Conservation (phyloP, 2,113 vertebrate genomes). For the Chlorodrepanis virens region DNA sequence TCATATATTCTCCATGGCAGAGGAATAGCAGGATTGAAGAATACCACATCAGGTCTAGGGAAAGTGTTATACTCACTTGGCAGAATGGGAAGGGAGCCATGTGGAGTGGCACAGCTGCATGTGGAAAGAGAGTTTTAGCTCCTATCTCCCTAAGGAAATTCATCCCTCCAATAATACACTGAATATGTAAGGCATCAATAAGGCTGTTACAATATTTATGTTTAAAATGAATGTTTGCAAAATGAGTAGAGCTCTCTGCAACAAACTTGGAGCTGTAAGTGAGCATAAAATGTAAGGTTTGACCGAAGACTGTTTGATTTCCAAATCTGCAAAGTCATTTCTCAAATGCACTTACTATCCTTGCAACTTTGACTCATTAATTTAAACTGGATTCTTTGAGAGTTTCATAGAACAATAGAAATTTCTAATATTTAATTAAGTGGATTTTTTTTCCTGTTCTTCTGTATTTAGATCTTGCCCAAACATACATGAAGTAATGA, state of each 20-base stretch:
- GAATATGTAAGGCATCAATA: neutral
- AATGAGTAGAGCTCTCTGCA: neutral
- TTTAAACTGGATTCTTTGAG: neutral
- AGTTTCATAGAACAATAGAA: neutral
- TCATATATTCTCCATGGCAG: neutral
- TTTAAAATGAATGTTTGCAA: slow-evolving; percentile 35
- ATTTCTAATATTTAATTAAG: neutral
- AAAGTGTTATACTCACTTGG: neutral
- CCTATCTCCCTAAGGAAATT: neutral
- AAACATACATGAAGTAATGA: neutral
- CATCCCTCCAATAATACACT: neutral
- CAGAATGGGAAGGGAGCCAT: neutral
- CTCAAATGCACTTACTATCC: neutral
- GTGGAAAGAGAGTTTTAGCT: neutral
- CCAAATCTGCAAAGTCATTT: neutral
- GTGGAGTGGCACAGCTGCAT: neutral
- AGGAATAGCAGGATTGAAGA: neutral
- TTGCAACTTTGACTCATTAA: neutral
- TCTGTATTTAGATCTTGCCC: slow-evolving; percentile 58
- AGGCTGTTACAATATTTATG: slow-evolving; percentile 56
- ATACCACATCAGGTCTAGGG: neutral
- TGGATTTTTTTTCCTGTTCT: neutral
- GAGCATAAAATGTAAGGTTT: neutral
- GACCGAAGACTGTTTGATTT: neutral
- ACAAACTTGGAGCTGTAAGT: neutral